Conservation (phyloP, 2,888 invertebrate species). For the Athripsodes cinereus region DNA sequence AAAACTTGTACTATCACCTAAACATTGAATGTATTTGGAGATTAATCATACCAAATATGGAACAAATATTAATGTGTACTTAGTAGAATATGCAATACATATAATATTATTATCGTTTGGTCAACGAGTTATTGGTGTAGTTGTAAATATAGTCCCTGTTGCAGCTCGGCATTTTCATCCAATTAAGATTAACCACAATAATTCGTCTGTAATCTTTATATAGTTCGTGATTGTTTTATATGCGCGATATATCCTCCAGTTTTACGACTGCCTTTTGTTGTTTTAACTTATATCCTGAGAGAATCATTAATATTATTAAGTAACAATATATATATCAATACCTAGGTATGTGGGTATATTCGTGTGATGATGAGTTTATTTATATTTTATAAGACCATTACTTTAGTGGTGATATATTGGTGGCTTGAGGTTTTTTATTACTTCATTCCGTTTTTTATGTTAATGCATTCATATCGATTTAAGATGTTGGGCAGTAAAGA, state of each 20-base stretch:
- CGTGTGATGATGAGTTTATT: neutral
- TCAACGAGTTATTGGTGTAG: too few species aligned
- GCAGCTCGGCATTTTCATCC: slow-evolving; percentile 24
- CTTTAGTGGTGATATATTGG: neutral
- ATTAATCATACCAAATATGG: too few species aligned
- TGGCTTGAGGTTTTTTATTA: too few species aligned
- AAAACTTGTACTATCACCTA: too few species aligned
- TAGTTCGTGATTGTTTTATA: slow-evolving; percentile 26
- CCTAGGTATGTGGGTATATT: too few species aligned
- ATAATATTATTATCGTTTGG: too few species aligned
- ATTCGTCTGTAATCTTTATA: slow-evolving; percentile 25
- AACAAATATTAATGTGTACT: too few species aligned
- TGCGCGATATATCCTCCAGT: slow-evolving; percentile 12
- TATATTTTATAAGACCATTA: neutral
- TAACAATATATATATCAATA: too few species aligned
- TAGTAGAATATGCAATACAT: too few species aligned
- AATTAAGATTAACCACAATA: slow-evolving; percentile 26
- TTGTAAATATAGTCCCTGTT: slow-evolving; percentile 20
- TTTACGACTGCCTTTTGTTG: slow-evolving; percentile 11
- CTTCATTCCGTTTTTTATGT: neutral
- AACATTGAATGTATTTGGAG: too few species aligned
- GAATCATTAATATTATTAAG: too few species aligned
- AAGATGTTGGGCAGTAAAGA: neutral
- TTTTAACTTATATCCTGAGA: neutral
- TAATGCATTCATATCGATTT: neutral